These are phyloP conservation scores for Capra hircus DNA, from an alignment of 2,113 vertebrate genomes.

Conservation along the genomic window DNA sequence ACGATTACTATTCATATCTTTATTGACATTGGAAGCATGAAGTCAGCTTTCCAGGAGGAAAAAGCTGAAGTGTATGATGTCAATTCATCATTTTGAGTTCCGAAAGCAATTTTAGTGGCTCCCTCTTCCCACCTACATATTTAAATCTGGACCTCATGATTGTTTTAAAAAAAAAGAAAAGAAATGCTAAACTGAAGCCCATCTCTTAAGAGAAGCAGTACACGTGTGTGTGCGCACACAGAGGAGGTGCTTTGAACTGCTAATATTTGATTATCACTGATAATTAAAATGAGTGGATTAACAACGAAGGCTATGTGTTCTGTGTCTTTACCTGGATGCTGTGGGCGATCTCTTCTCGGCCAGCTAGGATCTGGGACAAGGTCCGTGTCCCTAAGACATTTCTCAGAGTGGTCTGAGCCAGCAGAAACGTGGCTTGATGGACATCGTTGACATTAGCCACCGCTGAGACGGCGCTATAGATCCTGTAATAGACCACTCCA, in stretches of 20 bases:
- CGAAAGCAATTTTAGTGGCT: background rate
- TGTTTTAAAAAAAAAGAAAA: background rate
- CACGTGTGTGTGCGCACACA: accelerated
- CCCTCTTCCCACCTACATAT: background rate
- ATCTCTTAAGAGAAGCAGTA: background rate
- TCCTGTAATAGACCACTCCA: slow-evolving; percentile 87
- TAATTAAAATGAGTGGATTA: background rate
- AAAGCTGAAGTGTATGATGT: background rate
- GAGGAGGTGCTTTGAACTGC: background rate
- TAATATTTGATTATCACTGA: background rate
- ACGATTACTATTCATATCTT: too few relatives aligned
- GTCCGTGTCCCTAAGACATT: slow-evolving; percentile 89
- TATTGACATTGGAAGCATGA: background rate
- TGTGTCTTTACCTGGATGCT: slow-evolving; percentile 82
- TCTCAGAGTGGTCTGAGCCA: slow-evolving; percentile 89
- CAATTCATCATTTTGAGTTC: background rate
- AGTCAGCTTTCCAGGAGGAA: background rate
- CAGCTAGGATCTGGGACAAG: slow-evolving; percentile 85
- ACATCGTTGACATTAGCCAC: slow-evolving; percentile 86
- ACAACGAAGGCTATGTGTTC: background rate
- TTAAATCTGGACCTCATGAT: background rate
- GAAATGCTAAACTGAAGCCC: background rate
- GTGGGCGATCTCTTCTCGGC: slow-evolving; percentile 86
- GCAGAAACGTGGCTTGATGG: slow-evolving; percentile 83
- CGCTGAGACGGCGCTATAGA: slow-evolving; percentile 84